Evolutionary conservation across 2,797 vertebrate genomes (phyloP), one percentile per base, ranked within the genome.

Genomic region (Bradypodion ventrale): DNA sequence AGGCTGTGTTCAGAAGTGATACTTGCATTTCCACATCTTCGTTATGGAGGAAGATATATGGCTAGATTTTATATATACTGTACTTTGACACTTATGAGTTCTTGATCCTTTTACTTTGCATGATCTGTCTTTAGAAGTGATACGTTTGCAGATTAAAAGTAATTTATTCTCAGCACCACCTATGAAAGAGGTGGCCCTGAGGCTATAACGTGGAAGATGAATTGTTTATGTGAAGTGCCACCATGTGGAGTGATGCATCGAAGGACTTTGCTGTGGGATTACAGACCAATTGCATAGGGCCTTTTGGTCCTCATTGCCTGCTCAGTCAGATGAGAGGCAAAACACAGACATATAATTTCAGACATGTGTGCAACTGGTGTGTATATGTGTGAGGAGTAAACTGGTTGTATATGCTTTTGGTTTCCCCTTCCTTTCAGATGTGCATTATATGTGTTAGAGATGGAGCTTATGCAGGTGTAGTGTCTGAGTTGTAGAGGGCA

Each of bases 101-200:
- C 32, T 78, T 78, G 19, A n/a, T 29, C 60, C 44, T 44, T 65
- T 29, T 78, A 60, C 76, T 21, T 44, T 63, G 25, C 29, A 37
- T 44, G 21, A 69, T 42, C 60, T 80, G n/a, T 32, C 42, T 27
- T 68, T 75, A 56, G 23, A 70, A 76, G 40, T 69, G 49, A 44
- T 37, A 42, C 70, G n/a, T 66, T 80, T 85, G 59, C 46, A 60
- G 25, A 35, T 63, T 75, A 59, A 75, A 75, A 80, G 16, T 29
- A 52, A 49, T 37, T 29, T 25, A 49, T 49, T 29, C n/a, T 60
- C 69, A 68, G 46, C 62, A 21, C 40, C 72, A 75, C 74, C 42
- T 52, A 27, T 83, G 73, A 75, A 83, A 56, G 42, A 79, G 59
- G 78, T 32, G 37, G 77, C 37, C 77, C 46, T 59, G 70, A 74